Conservation (phyloP, 1,140 invertebrate species). For the Brachionus manjavacas region DNA sequence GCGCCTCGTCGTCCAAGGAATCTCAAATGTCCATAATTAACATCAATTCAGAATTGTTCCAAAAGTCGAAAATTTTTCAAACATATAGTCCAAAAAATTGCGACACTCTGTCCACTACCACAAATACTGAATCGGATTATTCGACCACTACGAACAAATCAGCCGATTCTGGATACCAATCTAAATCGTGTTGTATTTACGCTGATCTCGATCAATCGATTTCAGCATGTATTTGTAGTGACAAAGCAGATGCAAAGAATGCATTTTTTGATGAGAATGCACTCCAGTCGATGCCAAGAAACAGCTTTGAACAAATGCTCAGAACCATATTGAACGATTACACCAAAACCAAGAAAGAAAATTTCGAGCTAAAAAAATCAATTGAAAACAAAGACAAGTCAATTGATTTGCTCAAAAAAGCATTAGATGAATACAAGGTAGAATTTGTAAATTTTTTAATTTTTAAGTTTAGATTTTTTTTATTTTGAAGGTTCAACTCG, state of each 20-base stretch:
- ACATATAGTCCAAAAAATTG: not conserved
- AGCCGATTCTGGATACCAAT: constrained; percentile 31
- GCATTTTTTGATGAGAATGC: not conserved
- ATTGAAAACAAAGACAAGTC: constrained; percentile 10
- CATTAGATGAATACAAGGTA: constrained; percentile 18
- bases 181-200: constrained; percentile 21
- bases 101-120: not conserved
- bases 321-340: constrained; percentile 27
- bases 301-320: not conserved
- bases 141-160: not conserved
- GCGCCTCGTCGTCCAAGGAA: constrained; percentile 36
- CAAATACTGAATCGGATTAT: constrained; percentile 33
- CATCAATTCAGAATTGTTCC: constrained; percentile 29
- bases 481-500: constrained; percentile 3
- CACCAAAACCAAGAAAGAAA: not conserved
- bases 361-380: constrained; percentile 7
- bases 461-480: not conserved
- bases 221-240: not conserved
- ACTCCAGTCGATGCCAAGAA: not conserved
- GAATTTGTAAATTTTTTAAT: not conserved
- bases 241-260: not conserved
- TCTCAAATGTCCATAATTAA: constrained; percentile 37
- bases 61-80: constrained; percentile 23
- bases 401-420: constrained; percentile 23
- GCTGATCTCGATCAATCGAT: constrained; percentile 22